phyloP scores from a whole-genome alignment of 2,888 invertebrate species.

The Rhodophaea formosa region DNA sequence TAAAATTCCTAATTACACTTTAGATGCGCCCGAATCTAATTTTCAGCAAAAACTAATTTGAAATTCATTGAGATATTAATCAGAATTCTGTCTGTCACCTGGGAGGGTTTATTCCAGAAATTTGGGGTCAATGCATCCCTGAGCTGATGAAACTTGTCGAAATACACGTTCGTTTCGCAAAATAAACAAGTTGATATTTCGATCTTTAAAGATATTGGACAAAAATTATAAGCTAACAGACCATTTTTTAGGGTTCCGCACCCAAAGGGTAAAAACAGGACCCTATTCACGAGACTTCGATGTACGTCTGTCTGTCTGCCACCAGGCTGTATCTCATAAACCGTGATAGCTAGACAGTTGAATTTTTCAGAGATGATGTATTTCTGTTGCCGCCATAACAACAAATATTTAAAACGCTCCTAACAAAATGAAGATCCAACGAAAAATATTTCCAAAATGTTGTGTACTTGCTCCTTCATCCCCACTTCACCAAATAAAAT shows the following conservation, averaged over 20 bases:
- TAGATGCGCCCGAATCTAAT: not conserved
- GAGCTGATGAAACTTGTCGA: not conserved
- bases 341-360: too few species aligned
- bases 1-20: not conserved
- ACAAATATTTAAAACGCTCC: too few species aligned
- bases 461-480: not conserved
- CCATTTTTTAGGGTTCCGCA: too few species aligned
- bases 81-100: not conserved
- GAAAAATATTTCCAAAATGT: not conserved
- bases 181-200: not conserved
- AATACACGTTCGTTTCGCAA: not conserved
- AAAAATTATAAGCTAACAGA: too few species aligned
- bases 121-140: not conserved
- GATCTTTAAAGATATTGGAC: too few species aligned
- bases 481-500: slow-evolving; percentile 4
- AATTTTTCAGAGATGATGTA: too few species aligned
- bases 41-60: not conserved
- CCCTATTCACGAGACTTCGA: too few species aligned
- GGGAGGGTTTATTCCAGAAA: not conserved
- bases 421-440: not conserved
- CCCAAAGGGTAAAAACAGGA: too few species aligned
- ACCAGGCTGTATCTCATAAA: too few species aligned
- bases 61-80: not conserved
- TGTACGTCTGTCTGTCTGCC: too few species aligned
- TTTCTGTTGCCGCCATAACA: too few species aligned